These are phyloP conservation scores for Lacanobia wlatinum DNA, from an alignment of 2,888 invertebrate species.

Conservation along the genomic window DNA sequence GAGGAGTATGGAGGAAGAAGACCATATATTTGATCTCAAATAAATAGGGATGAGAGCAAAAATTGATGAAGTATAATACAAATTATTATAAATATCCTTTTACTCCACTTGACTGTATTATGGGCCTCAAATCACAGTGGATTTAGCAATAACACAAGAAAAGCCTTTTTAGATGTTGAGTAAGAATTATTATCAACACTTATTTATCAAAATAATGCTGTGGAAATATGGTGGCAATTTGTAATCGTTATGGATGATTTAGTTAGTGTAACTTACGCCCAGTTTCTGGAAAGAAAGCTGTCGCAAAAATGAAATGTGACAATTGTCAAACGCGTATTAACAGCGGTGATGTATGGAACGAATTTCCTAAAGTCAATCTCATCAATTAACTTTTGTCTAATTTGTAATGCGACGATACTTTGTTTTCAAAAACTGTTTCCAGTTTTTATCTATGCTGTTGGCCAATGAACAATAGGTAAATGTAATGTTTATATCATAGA, in stretches of 20 bases:
- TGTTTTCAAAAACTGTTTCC: no score
- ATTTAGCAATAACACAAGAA: conserved; percentile 24
- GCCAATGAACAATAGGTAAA: background rate
- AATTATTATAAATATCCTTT: conserved; percentile 15
- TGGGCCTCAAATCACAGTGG: conserved; percentile 26
- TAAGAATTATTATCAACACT: conserved; percentile 24
- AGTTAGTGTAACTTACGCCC: background rate
- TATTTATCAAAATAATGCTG: conserved; percentile 31
- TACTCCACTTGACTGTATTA: conserved; percentile 1
- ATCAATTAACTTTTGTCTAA: no score
- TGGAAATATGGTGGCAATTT: conserved; percentile 18
- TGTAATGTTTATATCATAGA: no score
- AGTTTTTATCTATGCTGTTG: background rate
- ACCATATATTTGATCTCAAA: background rate
- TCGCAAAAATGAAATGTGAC: background rate
- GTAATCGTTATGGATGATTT: conserved; percentile 1
- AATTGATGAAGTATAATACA: background rate
- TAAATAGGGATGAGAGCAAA: background rate
- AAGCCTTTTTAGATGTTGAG: conserved; percentile 38
- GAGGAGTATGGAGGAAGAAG: background rate
- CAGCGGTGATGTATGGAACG: background rate
- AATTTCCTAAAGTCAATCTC: background rate
- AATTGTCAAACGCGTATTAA: background rate
- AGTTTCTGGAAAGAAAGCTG: background rate
- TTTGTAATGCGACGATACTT: no score